Base-by-base conservation (phyloP, 2,888 invertebrate species). In the Litoditis marina region DNA sequence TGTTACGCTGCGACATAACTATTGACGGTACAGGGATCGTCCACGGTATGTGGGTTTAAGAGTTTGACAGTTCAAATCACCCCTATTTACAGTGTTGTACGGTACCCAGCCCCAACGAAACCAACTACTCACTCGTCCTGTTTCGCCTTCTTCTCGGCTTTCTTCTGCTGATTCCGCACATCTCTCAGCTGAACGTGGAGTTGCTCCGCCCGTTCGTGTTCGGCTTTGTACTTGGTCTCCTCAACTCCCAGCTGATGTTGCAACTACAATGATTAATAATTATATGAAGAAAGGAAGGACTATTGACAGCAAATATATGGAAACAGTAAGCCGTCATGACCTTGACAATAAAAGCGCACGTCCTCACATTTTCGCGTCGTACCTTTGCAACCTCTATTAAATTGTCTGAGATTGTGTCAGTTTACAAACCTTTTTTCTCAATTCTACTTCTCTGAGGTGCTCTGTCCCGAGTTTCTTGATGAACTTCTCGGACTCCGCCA, bases 111-210 rank as follows among this genome's bases (percentile, higher is more conserved):
- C n/a, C 22, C 7, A 16, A 8, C 2, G 13, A 56, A 13, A 11
- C 25, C 60, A 42, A 25, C 25, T 31, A 44, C 62, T 39, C n/a
- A 66, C 67, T 75, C 73, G 31, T 75, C 75, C 27, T 67, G 66
- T 6, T 64, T 69, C 25, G 63, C 63, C 39, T 70, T 69, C 61
- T 64, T 75, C 49, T 75, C 75, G 6, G 68, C 61, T 49, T 73
- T 75, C 56, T 70, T 75, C 63, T 67, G 51, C 36, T 57, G 51
- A 46, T 54, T 65, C 25, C 68, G 63, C 27, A 66, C 27, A 28
- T 75, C 73, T 46, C 70, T 73, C 34, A 69, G 39, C 30, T 71
- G 69, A 27, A 65, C 66, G 6, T 51, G 28, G 4, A 66, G 42
- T 53, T 58, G 65, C 11, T 39, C 49, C 22, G 46, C 27, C 25